A percentile compares a stretch with the other conserved stretches of the same genome.
phyloP scores from a whole-genome alignment of 1,140 invertebrate genomes.

The Bombyx mandarina region DNA sequence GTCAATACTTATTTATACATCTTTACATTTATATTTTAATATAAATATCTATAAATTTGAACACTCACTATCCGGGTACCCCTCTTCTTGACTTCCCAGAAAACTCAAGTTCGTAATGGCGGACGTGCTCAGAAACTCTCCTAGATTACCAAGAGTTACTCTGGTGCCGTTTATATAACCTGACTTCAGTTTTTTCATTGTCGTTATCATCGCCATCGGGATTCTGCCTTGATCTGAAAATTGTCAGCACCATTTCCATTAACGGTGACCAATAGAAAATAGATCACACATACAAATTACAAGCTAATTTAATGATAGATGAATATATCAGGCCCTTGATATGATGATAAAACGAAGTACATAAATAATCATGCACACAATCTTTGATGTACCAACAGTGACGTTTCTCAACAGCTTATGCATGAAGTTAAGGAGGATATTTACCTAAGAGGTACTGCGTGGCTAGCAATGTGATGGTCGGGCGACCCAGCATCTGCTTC shows the following conservation, averaged over 20 bases:
- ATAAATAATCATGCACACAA: not conserved
- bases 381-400: not conserved
- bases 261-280: no score
- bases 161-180: constrained; percentile 98
- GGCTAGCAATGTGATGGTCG: constrained; percentile 87
- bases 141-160: constrained; percentile 91
- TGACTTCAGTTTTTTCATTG: constrained; percentile 98
- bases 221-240: constrained; percentile 91
- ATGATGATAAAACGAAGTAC: not conserved
- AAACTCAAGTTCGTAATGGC: constrained; percentile 97
- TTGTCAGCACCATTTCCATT: no score
- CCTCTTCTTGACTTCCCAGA: constrained; percentile 91
- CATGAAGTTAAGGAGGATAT: no score
- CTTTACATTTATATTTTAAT: no score
- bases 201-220: constrained; percentile 94
- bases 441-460: constrained; percentile 87
- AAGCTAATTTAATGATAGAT: no score
- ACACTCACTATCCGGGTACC: constrained; percentile 83
- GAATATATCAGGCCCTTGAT: no score
- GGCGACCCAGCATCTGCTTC: constrained; percentile 91
- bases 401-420: no score
- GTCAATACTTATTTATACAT: no score
- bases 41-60: no score
- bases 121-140: constrained; percentile 95
- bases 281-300: no score